Evolutionary conservation across 2,113 vertebrate species (phyloP).

Genomic region (Gadus macrocephalus): DNA sequence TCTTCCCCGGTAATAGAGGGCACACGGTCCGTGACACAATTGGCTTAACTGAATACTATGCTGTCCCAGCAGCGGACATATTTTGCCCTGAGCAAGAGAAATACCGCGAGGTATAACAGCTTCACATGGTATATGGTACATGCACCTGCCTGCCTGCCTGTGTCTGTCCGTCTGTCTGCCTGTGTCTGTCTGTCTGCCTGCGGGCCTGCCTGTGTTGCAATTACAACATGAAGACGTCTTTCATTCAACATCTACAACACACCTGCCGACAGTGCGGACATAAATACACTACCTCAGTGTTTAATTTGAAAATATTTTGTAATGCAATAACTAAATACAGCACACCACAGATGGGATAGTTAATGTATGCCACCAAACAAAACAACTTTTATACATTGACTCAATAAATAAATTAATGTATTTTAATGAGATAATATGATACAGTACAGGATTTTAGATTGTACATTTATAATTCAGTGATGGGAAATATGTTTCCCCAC

Average conservation of each 20-base stretch:
- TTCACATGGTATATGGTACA: background rate
- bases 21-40: background rate
- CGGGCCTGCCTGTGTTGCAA: no score
- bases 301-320: no score
- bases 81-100: background rate
- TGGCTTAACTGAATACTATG: background rate
- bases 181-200: background rate
- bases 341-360: no score
- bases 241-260: background rate
- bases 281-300: background rate
- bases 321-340: no score
- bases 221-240: background rate
- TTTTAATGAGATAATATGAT: no score
- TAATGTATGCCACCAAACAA: no score
- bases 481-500: no score
- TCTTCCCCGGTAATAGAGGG: background rate
- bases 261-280: background rate
- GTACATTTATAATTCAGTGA: constrained; percentile 38
- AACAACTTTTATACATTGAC: no score
- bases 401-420: no score
- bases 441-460: no score
- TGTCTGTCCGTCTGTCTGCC: background rate
- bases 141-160: no score
- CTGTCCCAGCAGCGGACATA: background rate
- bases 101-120: background rate